Conservation (phyloP, 2,888 invertebrate species). For the Eupithecia subfuscata region DNA sequence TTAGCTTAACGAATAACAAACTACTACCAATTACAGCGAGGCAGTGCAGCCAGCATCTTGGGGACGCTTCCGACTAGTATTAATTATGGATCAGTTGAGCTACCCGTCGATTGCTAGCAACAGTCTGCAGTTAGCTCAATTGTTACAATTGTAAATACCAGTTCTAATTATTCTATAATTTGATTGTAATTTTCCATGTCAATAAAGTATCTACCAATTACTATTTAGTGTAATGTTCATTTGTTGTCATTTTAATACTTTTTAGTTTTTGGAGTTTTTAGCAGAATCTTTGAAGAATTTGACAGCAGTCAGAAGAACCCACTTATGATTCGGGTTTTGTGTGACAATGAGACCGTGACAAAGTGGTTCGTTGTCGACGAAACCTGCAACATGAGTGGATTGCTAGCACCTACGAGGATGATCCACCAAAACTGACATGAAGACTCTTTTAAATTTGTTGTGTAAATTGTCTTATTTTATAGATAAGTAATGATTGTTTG, state of each 20-base stretch:
- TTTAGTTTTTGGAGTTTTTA: background rate
- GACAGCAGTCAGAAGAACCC: slow-evolving; percentile 66
- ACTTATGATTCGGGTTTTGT: slow-evolving; percentile 94
- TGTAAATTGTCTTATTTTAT: background rate
- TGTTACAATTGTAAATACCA: too few relatives aligned
- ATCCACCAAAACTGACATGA: background rate
- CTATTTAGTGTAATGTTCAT: background rate
- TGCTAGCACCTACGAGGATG: slow-evolving; percentile 44
- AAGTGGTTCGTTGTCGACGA: slow-evolving; percentile 97
- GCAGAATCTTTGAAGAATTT: background rate
- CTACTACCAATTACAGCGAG: too few relatives aligned
- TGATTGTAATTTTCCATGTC: too few relatives aligned
- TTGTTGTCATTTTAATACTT: background rate
- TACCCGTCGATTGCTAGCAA: too few relatives aligned
- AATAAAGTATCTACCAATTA: background rate
- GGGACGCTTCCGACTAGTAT: too few relatives aligned
- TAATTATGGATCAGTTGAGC: too few relatives aligned
- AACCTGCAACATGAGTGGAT: slow-evolving; percentile 94
- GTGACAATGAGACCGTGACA: slow-evolving; percentile 90
- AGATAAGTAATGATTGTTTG: background rate
- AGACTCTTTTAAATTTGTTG: slow-evolving; percentile 1
- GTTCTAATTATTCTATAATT: too few relatives aligned
- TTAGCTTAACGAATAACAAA: slow-evolving; percentile 42
- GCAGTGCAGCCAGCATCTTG: too few relatives aligned
- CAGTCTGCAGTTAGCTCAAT: too few relatives aligned